Evolutionary conservation across 2,888 invertebrate genomes (phyloP), one percentile per base, ranked within the genome.

Genomic region (Lissocephala sabroskyi): DNA sequence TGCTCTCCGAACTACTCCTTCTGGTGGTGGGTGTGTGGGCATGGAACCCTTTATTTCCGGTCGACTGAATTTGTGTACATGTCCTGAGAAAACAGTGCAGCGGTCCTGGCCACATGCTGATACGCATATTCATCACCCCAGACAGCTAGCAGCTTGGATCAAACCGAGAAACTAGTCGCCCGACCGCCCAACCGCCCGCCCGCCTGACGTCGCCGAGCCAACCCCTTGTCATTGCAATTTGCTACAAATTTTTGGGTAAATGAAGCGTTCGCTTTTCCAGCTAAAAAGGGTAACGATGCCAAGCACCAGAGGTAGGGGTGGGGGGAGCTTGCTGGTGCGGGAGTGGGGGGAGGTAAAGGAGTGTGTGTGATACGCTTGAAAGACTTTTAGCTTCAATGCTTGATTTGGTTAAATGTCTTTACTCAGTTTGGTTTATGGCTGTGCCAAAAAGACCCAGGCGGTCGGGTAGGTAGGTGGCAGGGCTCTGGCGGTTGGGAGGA

Each of bases 341-440:
- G 17, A 18, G 5, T 33, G 16, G 19, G 44, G 33, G 48, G 42
- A 33, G 44, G 44, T 49, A 39, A 45, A 49, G 30, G 23, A 49
- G 23, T 37, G 52, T 65, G 49, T 67, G 62, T 67, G 68, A 65
- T 67, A 67, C 55, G 73, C 63, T 67, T 65, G 67, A 71, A 57
- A 60, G 70, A 70, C 64, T 70, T 66, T 70, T 62, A 70, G 71
- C 68, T 65, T 68, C 64, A 70, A 71, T 71, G 76, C 73, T 73
- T 73, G 76, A 76, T 73, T 76, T 76, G 71, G 68, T 76, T 76
- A 76, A 73, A 73, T 73, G 70, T 68, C 71, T 73, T 73, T 73
- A 59, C 65, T 68, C 64, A 73, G 74, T 73, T 74, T 73, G 76
- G 76, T 68, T 74, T 74, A 70, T 74, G 68, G 68, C 64, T 70